phyloP scores from a whole-genome alignment of 2,113 vertebrate genomes.

The Colaptes auratus region DNA sequence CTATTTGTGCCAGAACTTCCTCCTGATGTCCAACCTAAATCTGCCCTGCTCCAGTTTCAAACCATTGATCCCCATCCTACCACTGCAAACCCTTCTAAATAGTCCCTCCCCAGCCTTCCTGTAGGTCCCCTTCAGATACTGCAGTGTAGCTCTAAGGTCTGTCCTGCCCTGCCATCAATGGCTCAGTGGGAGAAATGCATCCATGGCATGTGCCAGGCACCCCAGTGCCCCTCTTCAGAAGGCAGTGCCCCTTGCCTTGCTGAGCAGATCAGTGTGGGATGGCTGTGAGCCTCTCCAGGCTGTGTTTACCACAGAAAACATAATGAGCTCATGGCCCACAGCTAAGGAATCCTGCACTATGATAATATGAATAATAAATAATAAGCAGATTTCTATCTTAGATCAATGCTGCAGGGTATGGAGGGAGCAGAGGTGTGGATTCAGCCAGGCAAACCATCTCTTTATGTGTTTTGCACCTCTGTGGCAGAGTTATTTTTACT shows the following conservation, averaged over 20 bases:
- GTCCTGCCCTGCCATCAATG: neutral
- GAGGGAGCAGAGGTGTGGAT: neutral
- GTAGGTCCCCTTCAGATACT: too few relatives aligned
- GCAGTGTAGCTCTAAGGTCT: too few relatives aligned
- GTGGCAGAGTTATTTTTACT: neutral
- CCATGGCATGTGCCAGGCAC: accelerated
- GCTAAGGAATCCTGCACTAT: neutral
- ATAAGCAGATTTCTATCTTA: neutral
- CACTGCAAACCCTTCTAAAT: too few relatives aligned
- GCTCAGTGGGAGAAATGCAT: neutral
- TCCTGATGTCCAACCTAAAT: too few relatives aligned
- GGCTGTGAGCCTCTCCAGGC: neutral
- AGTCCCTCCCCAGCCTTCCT: too few relatives aligned
- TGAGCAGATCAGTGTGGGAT: neutral
- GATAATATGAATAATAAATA: slow-evolving; percentile 45
- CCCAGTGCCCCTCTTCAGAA: accelerated
- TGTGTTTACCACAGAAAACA: neutral
- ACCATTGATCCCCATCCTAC: too few relatives aligned
- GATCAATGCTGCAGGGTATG: neutral
- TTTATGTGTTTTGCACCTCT: neutral
- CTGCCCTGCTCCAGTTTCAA: too few relatives aligned
- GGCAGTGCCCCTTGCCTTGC: neutral
- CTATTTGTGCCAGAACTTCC: too few relatives aligned
- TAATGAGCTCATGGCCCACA: neutral
- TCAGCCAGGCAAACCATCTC: neutral